These are phyloP conservation scores for Pyrochroa serraticornis DNA, from an alignment of 2,888 invertebrate species.

Conservation along the genomic window DNA sequence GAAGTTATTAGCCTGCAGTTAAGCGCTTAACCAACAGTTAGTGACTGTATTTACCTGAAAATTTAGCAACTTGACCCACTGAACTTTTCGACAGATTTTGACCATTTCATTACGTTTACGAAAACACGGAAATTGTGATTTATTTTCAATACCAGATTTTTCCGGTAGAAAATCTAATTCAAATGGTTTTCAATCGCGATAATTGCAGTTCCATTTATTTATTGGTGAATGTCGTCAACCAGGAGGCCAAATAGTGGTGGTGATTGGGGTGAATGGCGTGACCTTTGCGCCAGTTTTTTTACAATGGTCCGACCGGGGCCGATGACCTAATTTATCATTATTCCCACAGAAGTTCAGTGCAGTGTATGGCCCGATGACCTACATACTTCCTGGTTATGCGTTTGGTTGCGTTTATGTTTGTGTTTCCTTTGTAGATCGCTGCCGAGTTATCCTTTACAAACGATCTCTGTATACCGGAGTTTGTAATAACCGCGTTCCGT, in stretches of 20 bases:
- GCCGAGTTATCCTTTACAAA: background rate
- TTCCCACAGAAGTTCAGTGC: background rate
- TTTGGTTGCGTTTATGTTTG: conserved; percentile 19
- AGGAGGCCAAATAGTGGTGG: too few species aligned
- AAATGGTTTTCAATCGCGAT: too few species aligned
- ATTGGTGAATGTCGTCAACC: too few species aligned
- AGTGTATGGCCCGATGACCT: background rate
- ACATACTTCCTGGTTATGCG: conserved; percentile 4
- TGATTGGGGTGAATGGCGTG: too few species aligned
- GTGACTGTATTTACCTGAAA: too few species aligned
- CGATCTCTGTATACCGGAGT: conserved; percentile 5
- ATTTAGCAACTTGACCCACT: too few species aligned
- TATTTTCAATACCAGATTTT: background rate
- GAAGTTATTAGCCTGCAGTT: conserved; percentile 2
- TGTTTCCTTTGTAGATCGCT: conserved; percentile 6
- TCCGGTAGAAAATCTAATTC: background rate
- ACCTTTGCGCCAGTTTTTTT: background rate
- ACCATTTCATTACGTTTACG: too few species aligned
- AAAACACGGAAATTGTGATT: too few species aligned
- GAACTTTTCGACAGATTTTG: too few species aligned
- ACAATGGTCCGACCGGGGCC: background rate
- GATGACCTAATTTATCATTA: conserved; percentile 11
- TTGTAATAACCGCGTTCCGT: conserved; percentile 1
- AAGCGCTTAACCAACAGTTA: background rate
- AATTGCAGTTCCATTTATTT: too few species aligned